A percentile compares a stretch with the other conserved stretches of the same genome.
These are phyloP conservation scores for Stenurella melanura DNA, from an alignment of 2,888 invertebrate genomes.

Conservation along the genomic window DNA sequence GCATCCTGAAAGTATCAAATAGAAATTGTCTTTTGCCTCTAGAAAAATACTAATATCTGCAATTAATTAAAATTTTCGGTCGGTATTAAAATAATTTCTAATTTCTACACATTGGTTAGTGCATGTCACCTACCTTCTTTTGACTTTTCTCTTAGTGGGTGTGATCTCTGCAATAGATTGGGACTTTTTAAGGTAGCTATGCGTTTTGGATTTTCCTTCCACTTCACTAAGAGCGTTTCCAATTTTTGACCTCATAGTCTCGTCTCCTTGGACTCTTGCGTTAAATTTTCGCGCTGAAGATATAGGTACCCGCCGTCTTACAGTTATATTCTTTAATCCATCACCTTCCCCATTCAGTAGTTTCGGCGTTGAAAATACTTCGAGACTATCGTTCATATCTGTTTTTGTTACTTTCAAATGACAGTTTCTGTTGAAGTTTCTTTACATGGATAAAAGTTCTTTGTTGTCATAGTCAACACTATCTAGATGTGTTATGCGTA, in stretches of 20 bases:
- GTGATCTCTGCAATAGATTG: slow-evolving; percentile 66
- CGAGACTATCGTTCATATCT: slow-evolving; percentile 37
- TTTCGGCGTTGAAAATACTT: slow-evolving; percentile 49
- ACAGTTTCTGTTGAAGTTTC: neutral
- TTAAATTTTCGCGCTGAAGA: slow-evolving; percentile 65
- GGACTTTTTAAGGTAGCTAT: slow-evolving; percentile 52
- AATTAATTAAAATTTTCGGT: too few species aligned
- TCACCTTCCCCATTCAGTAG: slow-evolving; percentile 63
- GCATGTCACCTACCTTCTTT: slow-evolving; percentile 50
- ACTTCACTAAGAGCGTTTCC: slow-evolving; percentile 57
- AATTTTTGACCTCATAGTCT: slow-evolving; percentile 56
- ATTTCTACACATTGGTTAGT: neutral
- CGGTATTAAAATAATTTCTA: too few species aligned
- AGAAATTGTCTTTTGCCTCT: too few species aligned
- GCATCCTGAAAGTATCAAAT: too few species aligned
- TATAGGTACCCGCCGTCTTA: slow-evolving; percentile 60
- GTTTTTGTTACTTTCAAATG: neutral
- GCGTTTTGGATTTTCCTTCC: slow-evolving; percentile 35
- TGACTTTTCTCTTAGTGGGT: slow-evolving; percentile 61
- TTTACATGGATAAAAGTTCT: neutral
- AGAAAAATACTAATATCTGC: too few species aligned
- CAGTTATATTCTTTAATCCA: slow-evolving; percentile 56
- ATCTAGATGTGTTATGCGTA: neutral
- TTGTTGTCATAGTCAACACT: neutral
- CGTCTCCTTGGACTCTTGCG: slow-evolving; percentile 55